Percentiles rank a stretch among this genome's conserved stretches.
These are phyloP conservation scores for Ceratotherium simum DNA, from an alignment of 2,113 vertebrate genomes.

Conservation along the genomic window DNA sequence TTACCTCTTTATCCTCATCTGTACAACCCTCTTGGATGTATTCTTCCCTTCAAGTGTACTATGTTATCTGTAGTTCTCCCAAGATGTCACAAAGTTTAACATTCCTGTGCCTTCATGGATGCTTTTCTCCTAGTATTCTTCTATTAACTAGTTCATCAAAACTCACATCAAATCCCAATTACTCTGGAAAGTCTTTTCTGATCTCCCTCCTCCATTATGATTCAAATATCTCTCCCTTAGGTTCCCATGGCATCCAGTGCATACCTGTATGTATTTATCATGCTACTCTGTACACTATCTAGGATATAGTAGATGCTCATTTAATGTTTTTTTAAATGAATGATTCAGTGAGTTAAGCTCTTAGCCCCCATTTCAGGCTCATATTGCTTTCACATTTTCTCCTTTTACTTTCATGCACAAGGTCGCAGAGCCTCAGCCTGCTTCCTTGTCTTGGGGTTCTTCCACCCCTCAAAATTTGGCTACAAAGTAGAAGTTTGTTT, in stretches of 20 bases:
- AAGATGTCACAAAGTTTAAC: not conserved
- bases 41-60: not conserved
- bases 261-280: not conserved
- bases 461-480: not conserved
- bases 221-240: not conserved
- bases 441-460: not conserved
- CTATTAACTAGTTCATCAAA: conserved; percentile 30
- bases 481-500: not conserved
- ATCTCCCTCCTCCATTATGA: not conserved
- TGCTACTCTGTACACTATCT: not conserved
- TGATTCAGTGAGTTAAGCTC: not conserved
- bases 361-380: not conserved
- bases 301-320: not conserved
- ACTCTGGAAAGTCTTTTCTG: not conserved
- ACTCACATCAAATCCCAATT: not conserved
- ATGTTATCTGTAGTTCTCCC: not conserved
- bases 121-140: not conserved
- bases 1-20: not conserved
- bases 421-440: not conserved
- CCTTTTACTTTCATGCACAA: not conserved
- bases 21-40: not conserved
- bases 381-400: not conserved
- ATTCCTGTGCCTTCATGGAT: not conserved
- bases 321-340: not conserved
- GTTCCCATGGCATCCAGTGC: not conserved